These are phyloP conservation scores for Eupeodes luniger DNA, from an alignment of 2,888 invertebrate genomes.

Conservation along the genomic window DNA sequence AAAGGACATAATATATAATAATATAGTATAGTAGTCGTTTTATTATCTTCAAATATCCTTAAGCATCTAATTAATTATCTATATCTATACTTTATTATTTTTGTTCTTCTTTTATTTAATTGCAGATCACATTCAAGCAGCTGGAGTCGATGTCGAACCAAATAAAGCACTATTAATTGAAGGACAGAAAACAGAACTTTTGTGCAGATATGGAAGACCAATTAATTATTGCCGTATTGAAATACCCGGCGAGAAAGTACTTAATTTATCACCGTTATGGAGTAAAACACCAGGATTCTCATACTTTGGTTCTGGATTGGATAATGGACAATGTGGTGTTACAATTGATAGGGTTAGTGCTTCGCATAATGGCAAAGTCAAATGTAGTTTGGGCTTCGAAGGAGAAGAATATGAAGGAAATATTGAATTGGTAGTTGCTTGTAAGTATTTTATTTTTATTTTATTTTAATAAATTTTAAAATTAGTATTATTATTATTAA, in stretches of 20 bases:
- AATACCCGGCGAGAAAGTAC: conserved; percentile 84
- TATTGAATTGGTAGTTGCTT: conserved; percentile 89
- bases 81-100: conserved; percentile 31
- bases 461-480: no score
- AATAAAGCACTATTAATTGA: conserved; percentile 81
- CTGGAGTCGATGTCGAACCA: conserved; percentile 82
- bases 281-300: conserved; percentile 84
- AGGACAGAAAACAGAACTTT: conserved; percentile 81
- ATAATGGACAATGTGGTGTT: conserved; percentile 90
- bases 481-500: no score
- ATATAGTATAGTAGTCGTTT: neutral
- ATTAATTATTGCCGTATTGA: conserved; percentile 84
- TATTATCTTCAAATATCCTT: conserved; percentile 16
- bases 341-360: conserved; percentile 87
- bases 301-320: conserved; percentile 85
- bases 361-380: conserved; percentile 89
- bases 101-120: conserved; percentile 62
- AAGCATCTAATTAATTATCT: conserved; percentile 61
- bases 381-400: conserved; percentile 87
- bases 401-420: conserved; percentile 87
- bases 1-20: neutral
- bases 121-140: conserved; percentile 81
- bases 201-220: conserved; percentile 81
- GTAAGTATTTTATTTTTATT: conserved; percentile 85
- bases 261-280: conserved; percentile 85